Percentiles rank a stretch among this genome's conserved stretches.
Evolutionary conservation across 2,888 invertebrate genomes (phyloP).

Genomic region (Heliconius ismenius): DNA sequence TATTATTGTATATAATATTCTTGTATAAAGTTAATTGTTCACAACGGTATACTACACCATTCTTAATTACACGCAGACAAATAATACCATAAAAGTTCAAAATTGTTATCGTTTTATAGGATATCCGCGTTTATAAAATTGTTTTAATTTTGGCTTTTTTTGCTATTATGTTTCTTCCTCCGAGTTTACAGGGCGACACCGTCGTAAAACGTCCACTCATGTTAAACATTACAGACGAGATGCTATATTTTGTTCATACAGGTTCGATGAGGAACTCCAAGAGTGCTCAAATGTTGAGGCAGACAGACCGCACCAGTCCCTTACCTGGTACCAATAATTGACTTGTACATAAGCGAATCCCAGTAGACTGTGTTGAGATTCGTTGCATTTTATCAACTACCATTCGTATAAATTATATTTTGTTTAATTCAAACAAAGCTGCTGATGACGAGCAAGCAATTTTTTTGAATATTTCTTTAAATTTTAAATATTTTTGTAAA

Average conservation of each 20-base stretch:
- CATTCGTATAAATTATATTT: conserved; percentile 58
- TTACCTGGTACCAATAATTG: conserved; percentile 79
- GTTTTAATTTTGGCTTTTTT: conserved; percentile 34
- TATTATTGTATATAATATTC: conserved; percentile 41
- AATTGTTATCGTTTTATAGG: not conserved
- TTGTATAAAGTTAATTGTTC: conserved; percentile 23
- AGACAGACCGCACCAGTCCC: conserved; percentile 84
- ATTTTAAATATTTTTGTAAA: conserved; percentile 27
- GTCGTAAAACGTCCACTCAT: conserved; percentile 20
- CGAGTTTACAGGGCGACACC: conserved; percentile 46
- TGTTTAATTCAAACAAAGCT: conserved; percentile 58
- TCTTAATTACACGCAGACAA: conserved; percentile 26
- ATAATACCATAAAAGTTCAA: conserved; percentile 26
- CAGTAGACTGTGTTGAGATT: conserved; percentile 68
- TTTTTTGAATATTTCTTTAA: conserved; percentile 27
- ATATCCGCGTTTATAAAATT: conserved; percentile 1
- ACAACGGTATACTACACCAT: conserved; percentile 35
- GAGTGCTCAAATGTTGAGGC: conserved; percentile 85
- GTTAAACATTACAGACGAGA: conserved; percentile 57
- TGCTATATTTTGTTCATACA: conserved; percentile 79
- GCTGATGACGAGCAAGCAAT: conserved; percentile 66
- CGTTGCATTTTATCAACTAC: conserved; percentile 59
- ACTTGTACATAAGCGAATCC: conserved; percentile 69
- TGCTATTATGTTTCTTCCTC: conserved; percentile 33
- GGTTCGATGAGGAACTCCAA: conserved; percentile 85